These are phyloP conservation scores for Polypedilum vanderplanki DNA, from an alignment of 1,140 invertebrate genomes.

Conservation along the genomic window DNA sequence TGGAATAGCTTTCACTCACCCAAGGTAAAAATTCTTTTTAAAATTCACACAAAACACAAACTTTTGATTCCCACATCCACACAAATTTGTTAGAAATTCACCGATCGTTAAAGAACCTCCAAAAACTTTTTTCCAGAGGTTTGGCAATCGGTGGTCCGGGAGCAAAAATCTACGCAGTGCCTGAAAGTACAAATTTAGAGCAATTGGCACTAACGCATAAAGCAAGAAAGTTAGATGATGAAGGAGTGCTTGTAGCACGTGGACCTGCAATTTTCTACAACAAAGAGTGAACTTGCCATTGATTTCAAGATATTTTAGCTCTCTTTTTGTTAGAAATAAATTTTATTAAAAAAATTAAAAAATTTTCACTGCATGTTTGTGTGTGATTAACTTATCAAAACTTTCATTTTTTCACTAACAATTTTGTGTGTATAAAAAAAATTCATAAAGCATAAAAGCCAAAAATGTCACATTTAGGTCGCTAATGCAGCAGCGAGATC, in stretches of 20 bases:
- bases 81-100: neutral
- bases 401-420: neutral
- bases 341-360: neutral
- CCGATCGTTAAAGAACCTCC: neutral
- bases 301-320: neutral
- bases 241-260: constrained; percentile 58
- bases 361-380: neutral
- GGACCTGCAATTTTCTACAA: constrained; percentile 63
- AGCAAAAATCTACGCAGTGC: constrained; percentile 54
- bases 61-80: neutral
- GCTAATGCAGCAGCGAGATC: neutral
- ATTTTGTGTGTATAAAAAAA: neutral
- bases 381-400: neutral
- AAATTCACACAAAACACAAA: neutral
- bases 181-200: constrained; percentile 49
- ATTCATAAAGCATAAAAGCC: too few species aligned
- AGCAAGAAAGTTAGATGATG: constrained; percentile 36
- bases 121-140: constrained; percentile 40
- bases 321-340: neutral
- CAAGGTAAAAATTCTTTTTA: constrained; percentile 38
- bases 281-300: constrained; percentile 36
- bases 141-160: constrained; percentile 62
- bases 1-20: constrained; percentile 61
- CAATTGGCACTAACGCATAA: constrained; percentile 33
- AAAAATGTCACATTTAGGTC: too few species aligned